Evolutionary conservation across 53 echinoderm and acorn worm species (phyloP), one percentile per base, ranked within the genome.

Genomic region (Mesocentrotus franciscanus): DNA sequence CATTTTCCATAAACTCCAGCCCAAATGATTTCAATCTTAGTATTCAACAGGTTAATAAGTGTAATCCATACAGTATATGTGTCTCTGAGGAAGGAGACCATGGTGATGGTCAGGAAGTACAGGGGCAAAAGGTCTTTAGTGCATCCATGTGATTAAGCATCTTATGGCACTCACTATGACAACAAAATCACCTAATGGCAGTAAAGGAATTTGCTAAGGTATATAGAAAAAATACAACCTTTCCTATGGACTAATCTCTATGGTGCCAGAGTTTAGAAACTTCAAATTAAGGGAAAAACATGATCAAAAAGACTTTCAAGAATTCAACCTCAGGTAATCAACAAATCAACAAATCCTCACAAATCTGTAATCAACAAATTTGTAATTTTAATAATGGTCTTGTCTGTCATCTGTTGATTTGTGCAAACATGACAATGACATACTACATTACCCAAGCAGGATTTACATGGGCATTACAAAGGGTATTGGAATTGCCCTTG

Each of bases 51-150:
- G 84, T 84, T 84, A 84, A 55, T 9, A 58, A 2, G 87, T 87
- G 58, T 27, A 12, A 27, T 11, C 1, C n/a, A 58, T 29, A 58
- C 84, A 84, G 55, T 84, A 84, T 84, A n/a, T 87, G 87, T 87
- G 57, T 87, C 87, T 87, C 87, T 17, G 9, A 87, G 57, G 58
- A 87, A 87, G 87, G 87, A 87, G 57, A 87, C 87, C 29, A 27
- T 56, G 87, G 58, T 39, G 10, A 87, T 87, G 57, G 87, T 58
- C 87, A 87, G 87, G 87, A 87, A 87, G 87, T 87, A 17, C 27
- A 58, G 27, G 87, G 58, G 26, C 87, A 87, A 87, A 87, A 58
- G 87, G 87, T 87, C 27, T 24, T 15, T 34, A 56, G n/a, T 87
- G 27, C 56, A 58, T 87, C 56, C 85, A 87, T 11, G 10, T 56